phyloP scores from a whole-genome alignment of 2,888 invertebrate genomes.

The Yponomeuta evonymella region DNA sequence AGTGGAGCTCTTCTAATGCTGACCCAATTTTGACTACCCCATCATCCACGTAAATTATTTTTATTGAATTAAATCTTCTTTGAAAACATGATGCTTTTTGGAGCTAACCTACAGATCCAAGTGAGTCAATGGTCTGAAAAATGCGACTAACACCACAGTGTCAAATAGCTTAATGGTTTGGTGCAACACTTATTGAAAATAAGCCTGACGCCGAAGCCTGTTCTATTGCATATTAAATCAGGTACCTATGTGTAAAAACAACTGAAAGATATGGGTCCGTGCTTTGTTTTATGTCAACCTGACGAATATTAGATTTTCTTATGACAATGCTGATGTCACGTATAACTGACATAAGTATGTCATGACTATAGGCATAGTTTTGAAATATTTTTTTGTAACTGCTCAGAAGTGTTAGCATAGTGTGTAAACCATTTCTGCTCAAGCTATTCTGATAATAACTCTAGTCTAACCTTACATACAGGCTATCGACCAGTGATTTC shows the following conservation, averaged over 20 bases:
- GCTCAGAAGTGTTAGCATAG: too few species aligned
- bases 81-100: not conserved
- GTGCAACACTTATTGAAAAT: not conserved
- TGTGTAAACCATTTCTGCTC: too few species aligned
- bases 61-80: not conserved
- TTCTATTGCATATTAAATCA: not conserved
- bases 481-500: not conserved
- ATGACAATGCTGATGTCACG: not conserved
- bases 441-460: too few species aligned
- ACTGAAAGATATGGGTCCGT: not conserved
- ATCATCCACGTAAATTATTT: too few species aligned
- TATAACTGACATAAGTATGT: not conserved
- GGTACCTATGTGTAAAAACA: not conserved
- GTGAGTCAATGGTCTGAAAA: not conserved
- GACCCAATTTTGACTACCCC: too few species aligned
- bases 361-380: not conserved
- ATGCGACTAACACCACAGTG: not conserved
- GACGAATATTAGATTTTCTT: not conserved
- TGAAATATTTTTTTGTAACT: not conserved
- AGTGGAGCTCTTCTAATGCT: too few species aligned
- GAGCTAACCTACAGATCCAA: not conserved
- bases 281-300: not conserved
- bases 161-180: not conserved
- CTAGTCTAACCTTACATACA: too few species aligned
- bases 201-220: not conserved